These are phyloP conservation scores for Gortyna flavago DNA, from an alignment of 2,888 invertebrate species.

Conservation along the genomic window DNA sequence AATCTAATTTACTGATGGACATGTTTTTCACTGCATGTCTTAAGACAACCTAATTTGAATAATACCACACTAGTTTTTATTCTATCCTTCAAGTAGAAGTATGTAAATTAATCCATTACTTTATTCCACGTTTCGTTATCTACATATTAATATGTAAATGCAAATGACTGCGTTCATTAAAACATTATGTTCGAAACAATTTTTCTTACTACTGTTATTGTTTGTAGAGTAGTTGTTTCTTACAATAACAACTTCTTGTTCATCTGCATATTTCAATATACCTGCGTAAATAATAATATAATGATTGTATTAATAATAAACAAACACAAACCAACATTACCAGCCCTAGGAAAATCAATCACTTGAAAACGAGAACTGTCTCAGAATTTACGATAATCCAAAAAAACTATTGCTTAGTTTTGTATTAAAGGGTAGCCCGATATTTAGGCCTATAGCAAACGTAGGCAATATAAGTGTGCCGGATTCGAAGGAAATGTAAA, in stretches of 20 bases:
- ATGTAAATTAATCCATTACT: slow-evolving; percentile 27
- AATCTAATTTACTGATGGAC: neutral
- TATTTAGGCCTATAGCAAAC: neutral
- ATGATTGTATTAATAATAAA: neutral
- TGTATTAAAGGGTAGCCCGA: neutral
- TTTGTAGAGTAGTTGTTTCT: slow-evolving; percentile 16
- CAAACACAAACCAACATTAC: neutral
- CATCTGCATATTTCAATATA: neutral
- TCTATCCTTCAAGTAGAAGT: neutral
- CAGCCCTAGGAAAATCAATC: neutral
- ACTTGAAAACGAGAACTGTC: neutral
- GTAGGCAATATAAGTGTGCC: neutral
- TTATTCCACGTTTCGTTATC: slow-evolving; percentile 12
- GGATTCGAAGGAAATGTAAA: neutral
- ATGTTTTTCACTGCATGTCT: neutral
- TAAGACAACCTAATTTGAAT: neutral
- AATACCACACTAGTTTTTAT: slow-evolving; percentile 4
- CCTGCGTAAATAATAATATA: slow-evolving; percentile 1
- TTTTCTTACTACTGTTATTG: slow-evolving; percentile 22
- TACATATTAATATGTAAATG: slow-evolving; percentile 28
- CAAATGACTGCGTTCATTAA: slow-evolving; percentile 34
- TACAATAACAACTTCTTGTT: slow-evolving; percentile 9
- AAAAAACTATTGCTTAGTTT: neutral
- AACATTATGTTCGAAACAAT: slow-evolving; percentile 18
- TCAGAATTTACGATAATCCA: neutral